Evolutionary conservation across 2,888 invertebrate species (phyloP), one percentile per base, ranked within the genome.

Genomic region (Andrena marginata): DNA sequence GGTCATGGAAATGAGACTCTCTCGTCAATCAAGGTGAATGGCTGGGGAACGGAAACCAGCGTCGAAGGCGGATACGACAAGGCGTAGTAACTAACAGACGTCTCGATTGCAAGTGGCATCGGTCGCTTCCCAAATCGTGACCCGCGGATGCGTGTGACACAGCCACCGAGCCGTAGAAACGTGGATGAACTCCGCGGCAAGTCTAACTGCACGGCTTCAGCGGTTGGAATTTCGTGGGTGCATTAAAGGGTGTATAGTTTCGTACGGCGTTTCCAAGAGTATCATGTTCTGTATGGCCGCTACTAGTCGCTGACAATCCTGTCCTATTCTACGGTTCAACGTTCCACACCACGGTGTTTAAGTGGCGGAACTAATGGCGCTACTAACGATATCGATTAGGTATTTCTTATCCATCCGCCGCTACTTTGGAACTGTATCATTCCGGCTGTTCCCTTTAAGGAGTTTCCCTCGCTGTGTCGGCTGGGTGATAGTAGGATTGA

Each of bases 51-150:
- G 72, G 74, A 49, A 54, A 65, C 64, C 26, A 20, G 13, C 64
- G 31, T 26, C 68, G 56, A 23, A 64, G 51, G 70, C 51, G 54
- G 51, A 62, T 56, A 67, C 74, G 59, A 42, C 64, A 35, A 74
- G 65, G 48, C 64, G 23, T 60, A 54, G 82, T 81, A 81, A 80
- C 80, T 80, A 81, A 74, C 81, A 74, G 65, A 54, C 42, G 48
- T 74, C 54, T 81, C 74, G 81, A 74, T 80, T 54, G 74, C 69
- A 33, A 70, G 60, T 48, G 48, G 63, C 80, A 79, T 49, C 35
- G 54, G 68, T 68, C 16, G 10, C 4, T 56, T 69, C 4, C 63
- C 68, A 79, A 79, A 79, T 79, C 56, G 20, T 48, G 78, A 48
- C 10, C n/a, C 20, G 23, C 13, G 48, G 31, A 23, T 23, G 56